Base-by-base conservation (phyloP, 1,140 invertebrate species). In the Scaptomyza pallida region DNA sequence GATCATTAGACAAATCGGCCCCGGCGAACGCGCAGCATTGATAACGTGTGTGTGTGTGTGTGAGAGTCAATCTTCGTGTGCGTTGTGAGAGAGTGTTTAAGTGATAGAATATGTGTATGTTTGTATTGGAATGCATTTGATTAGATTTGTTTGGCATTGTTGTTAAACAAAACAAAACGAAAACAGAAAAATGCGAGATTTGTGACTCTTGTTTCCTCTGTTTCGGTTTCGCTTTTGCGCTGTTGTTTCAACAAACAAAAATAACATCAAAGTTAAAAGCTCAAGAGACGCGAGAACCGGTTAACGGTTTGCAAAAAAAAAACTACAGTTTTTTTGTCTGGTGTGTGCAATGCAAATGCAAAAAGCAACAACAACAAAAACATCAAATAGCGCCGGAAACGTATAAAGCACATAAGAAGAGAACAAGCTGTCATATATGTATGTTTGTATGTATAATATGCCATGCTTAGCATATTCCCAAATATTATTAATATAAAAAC, bases 161-260 rank as follows among this genome's bases (percentile, higher is more conserved):
- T 81, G 61, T 68, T 67, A 74, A 68, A 82, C 75, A 82, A 37
- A n/a, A n/a, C n/a, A n/a, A n/a, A n/a, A n/a, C n/a, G n/a, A n/a
- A n/a, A n/a, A n/a, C n/a, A n/a, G n/a, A n/a, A n/a, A 37, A 78
- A 74, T 55, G 61, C 26, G 30, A 51, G 59, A 51, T 64, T 56
- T 71, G 51, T 59, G 61, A 64, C 52, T 54, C 12, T 41, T 57
- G 35, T 64, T 57, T 45, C 26, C 13, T 26, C 41, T 9, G n/a
- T 13, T 45, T 48, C 26, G n/a, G 23, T 26, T 26, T 35, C 33
- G 16, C 44, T 60, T 52, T 57, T n/a, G n/a, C n/a, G n/a, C 50
- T 33, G 51, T 70, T 62, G 71, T 65, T 57, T 70, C 68, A 13
- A 19, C 59, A 71, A 63, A 56, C 65, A 69, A 64, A 30, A 37